These are phyloP conservation scores for Nothocercus nigrocapillus DNA, from an alignment of 2,113 vertebrate genomes.

Conservation along the genomic window DNA sequence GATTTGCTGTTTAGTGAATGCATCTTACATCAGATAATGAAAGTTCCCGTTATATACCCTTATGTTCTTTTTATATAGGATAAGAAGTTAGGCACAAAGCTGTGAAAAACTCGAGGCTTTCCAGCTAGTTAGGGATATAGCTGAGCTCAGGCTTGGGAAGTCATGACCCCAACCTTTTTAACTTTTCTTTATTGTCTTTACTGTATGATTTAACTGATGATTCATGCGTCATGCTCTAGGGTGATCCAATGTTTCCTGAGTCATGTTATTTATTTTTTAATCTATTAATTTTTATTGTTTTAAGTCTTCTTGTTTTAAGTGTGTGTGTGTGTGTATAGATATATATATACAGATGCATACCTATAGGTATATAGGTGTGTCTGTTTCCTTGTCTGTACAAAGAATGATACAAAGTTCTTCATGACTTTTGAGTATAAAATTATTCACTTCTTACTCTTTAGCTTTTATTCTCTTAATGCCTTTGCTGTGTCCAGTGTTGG, in stretches of 20 bases:
- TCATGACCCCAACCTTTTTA: not conserved
- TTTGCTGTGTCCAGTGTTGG: not conserved
- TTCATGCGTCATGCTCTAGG: not conserved
- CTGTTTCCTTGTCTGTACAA: not conserved
- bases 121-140: not conserved
- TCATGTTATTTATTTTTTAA: not conserved
- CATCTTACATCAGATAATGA: not conserved
- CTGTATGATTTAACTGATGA: constrained; percentile 5
- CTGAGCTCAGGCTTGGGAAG: not conserved
- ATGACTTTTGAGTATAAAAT: not conserved
- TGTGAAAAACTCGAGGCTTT: not conserved
- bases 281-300: not conserved
- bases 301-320: not conserved
- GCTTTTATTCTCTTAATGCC: not conserved
- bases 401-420: not conserved
- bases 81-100: not conserved
- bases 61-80: not conserved
- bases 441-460: not conserved
- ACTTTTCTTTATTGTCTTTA: not conserved
- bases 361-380: not conserved
- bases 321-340: accelerated
- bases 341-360: no score
- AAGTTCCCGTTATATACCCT: not conserved
- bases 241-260: constrained; percentile 52
- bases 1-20: not conserved